Conservation (phyloP, 2,797 vertebrate genomes). For the Glyptemys insculpta region DNA sequence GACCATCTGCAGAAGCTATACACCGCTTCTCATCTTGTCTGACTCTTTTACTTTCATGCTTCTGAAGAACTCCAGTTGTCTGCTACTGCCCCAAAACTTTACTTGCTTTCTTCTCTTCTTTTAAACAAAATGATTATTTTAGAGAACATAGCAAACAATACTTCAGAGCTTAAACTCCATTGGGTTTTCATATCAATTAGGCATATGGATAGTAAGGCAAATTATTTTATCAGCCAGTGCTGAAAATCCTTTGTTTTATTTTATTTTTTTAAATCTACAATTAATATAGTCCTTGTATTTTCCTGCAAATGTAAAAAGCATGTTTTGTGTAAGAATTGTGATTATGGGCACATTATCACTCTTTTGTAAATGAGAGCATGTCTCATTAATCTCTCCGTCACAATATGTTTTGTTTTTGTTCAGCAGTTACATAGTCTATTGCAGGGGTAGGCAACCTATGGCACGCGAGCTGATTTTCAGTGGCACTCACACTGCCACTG, state of each 20-base stretch:
- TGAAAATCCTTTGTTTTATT: neutral
- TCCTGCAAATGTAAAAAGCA: neutral
- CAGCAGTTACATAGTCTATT: neutral
- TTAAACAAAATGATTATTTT: neutral
- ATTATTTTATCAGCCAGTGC: neutral
- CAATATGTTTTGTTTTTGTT: neutral
- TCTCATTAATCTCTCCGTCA: neutral
- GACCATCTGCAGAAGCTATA: neutral
- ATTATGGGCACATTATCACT: neutral
- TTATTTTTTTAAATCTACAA: neutral
- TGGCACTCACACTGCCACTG: too few species aligned
- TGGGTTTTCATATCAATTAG: neutral
- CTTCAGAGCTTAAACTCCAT: rapidly evolving
- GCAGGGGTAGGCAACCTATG: too few species aligned
- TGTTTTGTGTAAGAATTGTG: neutral
- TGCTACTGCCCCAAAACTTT: neutral
- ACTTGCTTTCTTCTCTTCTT: neutral
- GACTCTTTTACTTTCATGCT: neutral
- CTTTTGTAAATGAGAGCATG: neutral
- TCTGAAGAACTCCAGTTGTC: neutral
- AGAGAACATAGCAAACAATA: neutral
- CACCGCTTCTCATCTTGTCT: neutral
- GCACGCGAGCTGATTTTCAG: too few species aligned
- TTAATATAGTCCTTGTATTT: neutral
- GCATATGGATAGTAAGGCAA: neutral